These are phyloP conservation scores for Chromoteleia sp. DNA, from an alignment of 2,888 invertebrate species.

Conservation along the genomic window DNA sequence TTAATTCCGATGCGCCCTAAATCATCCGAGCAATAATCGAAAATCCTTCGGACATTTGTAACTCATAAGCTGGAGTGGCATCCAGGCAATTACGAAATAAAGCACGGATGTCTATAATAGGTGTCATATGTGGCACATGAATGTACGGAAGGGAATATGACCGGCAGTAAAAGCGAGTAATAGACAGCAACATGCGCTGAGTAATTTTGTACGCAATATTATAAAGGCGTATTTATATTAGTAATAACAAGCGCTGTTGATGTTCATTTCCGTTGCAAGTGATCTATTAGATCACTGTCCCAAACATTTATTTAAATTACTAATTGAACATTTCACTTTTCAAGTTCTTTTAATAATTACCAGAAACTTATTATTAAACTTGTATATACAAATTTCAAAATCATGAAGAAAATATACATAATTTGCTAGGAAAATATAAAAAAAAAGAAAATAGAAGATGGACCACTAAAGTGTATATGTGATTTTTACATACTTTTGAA, in stretches of 20 bases:
- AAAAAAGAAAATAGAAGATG: too few species aligned
- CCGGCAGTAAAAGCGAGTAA: conserved; percentile 40
- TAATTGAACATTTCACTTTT: too few species aligned
- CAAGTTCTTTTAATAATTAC: too few species aligned
- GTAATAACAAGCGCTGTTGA: conserved; percentile 33
- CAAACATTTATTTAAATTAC: too few species aligned
- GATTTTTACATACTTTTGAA: too few species aligned
- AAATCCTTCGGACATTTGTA: conserved; percentile 35
- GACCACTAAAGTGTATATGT: too few species aligned
- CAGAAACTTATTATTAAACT: too few species aligned
- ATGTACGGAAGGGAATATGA: conserved; percentile 37
- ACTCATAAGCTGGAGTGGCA: conserved; percentile 36
- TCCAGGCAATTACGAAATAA: conserved; percentile 43
- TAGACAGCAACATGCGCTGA: conserved; percentile 38
- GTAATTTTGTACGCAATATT: conserved; percentile 54
- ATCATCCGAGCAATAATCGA: conserved; percentile 30
- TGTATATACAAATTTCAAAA: too few species aligned
- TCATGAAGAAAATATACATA: too few species aligned
- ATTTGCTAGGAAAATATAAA: too few species aligned
- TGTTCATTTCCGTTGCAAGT: conserved; percentile 26
- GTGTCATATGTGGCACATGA: conserved; percentile 54
- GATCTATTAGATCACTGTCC: conserved; percentile 25
- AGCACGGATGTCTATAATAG: conserved; percentile 60
- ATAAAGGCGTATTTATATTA: conserved; percentile 53
- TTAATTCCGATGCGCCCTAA: conserved; percentile 22